phyloP scores from a whole-genome alignment of 2,113 vertebrate species.

The Dicaeum eximium region DNA sequence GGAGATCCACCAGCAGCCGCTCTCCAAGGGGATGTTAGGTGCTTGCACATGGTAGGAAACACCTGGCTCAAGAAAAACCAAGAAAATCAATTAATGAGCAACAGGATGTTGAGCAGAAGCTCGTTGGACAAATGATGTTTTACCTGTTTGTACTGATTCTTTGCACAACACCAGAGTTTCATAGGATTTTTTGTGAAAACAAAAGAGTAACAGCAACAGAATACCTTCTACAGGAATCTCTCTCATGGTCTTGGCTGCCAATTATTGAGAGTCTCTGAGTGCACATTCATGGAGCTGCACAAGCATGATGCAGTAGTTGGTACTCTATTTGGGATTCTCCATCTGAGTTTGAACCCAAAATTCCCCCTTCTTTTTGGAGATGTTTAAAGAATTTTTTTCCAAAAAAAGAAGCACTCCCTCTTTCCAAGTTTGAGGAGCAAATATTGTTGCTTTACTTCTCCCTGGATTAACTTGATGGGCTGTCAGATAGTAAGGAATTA shows the following conservation, averaged over 20 bases:
- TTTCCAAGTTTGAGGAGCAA: neutral
- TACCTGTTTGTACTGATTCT: rapidly evolving
- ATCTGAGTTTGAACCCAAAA: neutral
- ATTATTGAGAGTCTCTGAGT: neutral
- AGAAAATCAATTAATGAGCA: neutral
- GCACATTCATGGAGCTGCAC: rapidly evolving
- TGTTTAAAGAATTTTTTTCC: neutral
- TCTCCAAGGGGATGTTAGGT: neutral
- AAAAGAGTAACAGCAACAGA: neutral
- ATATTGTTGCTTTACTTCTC: neutral
- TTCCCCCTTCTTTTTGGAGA: neutral
- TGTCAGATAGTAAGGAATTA: neutral
- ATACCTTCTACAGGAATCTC: neutral
- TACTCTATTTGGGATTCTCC: neutral
- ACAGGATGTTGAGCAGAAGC: neutral
- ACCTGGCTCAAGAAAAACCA: neutral
- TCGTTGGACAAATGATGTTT: rapidly evolving
- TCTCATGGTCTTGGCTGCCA: neutral
- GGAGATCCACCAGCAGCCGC: neutral
- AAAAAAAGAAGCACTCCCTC: neutral
- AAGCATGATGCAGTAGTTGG: rapidly evolving
- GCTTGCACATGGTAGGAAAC: neutral
- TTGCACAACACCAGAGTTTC: neutral
- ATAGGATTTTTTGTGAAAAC: neutral
- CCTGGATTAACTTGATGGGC: neutral